Evolutionary conservation across 2,888 invertebrate genomes (phyloP).

Genomic region (Frankliniella fusca): DNA sequence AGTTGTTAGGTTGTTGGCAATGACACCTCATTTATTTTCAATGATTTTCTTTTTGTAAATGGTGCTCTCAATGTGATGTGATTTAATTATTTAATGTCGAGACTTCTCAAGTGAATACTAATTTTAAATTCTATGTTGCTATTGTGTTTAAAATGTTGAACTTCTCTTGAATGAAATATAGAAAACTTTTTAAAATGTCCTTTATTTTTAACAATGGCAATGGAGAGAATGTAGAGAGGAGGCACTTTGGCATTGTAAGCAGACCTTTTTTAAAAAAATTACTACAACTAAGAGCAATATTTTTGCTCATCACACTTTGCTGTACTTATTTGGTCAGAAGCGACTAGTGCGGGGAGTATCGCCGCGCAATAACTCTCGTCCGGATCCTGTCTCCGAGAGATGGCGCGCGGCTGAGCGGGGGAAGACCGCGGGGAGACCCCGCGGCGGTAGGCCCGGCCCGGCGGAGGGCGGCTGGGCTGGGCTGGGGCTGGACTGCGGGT

Average conservation of each 20-base stretch:
- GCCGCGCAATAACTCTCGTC: too few relatives aligned
- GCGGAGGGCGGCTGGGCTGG: not conserved
- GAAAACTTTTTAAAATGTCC: not conserved
- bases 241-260: too few relatives aligned
- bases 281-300: too few relatives aligned
- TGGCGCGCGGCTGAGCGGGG: too few relatives aligned
- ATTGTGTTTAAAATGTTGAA: not conserved
- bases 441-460: not conserved
- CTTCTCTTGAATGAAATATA: not conserved
- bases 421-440: too few relatives aligned
- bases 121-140: not conserved
- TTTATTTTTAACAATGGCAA: not conserved
- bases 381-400: too few relatives aligned
- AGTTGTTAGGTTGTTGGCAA: not conserved
- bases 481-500: not conserved
- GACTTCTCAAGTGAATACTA: not conserved
- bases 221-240: too few relatives aligned
- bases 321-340: too few relatives aligned
- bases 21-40: not conserved
- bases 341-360: too few relatives aligned
- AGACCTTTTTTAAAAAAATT: too few relatives aligned
- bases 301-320: too few relatives aligned
- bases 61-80: conserved; percentile 18
- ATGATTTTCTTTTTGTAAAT: not conserved
- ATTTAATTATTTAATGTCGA: not conserved